These are phyloP conservation scores for Helleia helle DNA, from an alignment of 2,888 invertebrate genomes.

Conservation along the genomic window DNA sequence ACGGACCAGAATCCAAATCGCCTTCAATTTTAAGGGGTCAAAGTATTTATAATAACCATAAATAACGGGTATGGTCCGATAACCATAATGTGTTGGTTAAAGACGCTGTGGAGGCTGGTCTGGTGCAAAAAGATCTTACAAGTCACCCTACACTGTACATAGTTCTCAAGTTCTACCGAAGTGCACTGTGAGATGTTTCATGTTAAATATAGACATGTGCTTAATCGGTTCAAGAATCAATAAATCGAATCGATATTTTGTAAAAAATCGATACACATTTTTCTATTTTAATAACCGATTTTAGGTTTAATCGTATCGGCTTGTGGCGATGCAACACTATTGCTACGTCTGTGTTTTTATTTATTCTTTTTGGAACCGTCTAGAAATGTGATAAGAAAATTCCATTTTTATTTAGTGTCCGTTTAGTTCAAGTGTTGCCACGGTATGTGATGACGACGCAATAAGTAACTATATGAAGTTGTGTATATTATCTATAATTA, in stretches of 20 bases:
- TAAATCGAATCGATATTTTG: background rate
- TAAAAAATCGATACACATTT: no score
- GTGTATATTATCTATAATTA: slow-evolving; percentile 37
- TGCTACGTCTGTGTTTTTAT: background rate
- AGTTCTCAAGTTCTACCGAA: background rate
- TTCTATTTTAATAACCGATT: background rate
- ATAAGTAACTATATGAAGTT: slow-evolving; percentile 45
- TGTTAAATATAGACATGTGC: background rate
- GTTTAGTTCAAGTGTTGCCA: slow-evolving; percentile 17
- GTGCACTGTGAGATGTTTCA: background rate
- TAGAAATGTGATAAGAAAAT: slow-evolving; percentile 57
- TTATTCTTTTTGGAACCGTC: slow-evolving; percentile 10
- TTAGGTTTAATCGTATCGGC: no score
- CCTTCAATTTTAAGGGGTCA: no score
- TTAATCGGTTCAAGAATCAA: background rate
- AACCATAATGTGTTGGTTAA: no score
- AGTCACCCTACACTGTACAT: background rate
- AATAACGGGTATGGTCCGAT: no score
- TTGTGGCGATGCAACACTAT: background rate
- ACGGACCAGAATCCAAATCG: no score
- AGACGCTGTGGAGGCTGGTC: no score
- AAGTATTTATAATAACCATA: no score
- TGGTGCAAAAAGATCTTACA: background rate
- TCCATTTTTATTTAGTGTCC: slow-evolving; percentile 57
- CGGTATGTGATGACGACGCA: slow-evolving; percentile 49